Evolutionary conservation across 2,797 vertebrate genomes (phyloP).

Genomic region (Eidolon dupreanum): DNA sequence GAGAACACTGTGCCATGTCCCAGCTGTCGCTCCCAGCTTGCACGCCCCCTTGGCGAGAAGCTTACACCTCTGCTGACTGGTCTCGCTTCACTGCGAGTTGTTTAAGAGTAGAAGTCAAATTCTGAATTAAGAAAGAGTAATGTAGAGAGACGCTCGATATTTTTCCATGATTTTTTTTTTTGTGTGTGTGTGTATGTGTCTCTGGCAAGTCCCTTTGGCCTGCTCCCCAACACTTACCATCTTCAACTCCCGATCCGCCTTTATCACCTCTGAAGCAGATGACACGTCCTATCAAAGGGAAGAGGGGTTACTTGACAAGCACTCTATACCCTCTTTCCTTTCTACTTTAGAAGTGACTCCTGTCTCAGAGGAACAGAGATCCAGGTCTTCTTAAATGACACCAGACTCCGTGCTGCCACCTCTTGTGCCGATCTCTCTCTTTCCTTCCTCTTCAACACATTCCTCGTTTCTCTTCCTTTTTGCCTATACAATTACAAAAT

Average conservation of each 20-base stretch:
- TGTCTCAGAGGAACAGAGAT: not conserved
- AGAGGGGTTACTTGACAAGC: not conserved
- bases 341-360: not conserved
- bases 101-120: not conserved
- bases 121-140: not conserved
- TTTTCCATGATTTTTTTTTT: not conserved
- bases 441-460: not conserved
- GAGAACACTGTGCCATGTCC: not conserved
- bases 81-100: not conserved
- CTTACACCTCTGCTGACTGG: not conserved
- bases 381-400: not conserved
- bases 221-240: not conserved
- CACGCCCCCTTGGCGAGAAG: not conserved
- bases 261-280: not conserved
- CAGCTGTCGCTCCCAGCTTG: not conserved
- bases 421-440: not conserved
- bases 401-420: rapidly evolving
- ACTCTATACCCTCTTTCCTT: not conserved
- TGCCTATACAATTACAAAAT: not conserved
- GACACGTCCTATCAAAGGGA: not conserved
- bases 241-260: not conserved
- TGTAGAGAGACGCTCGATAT: not conserved
- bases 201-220: not conserved
- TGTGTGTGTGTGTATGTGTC: not conserved
- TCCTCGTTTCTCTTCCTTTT: too few species aligned